Evolutionary conservation across 2,797 vertebrate genomes (phyloP).

Genomic region (Sebastes taczanowskii): DNA sequence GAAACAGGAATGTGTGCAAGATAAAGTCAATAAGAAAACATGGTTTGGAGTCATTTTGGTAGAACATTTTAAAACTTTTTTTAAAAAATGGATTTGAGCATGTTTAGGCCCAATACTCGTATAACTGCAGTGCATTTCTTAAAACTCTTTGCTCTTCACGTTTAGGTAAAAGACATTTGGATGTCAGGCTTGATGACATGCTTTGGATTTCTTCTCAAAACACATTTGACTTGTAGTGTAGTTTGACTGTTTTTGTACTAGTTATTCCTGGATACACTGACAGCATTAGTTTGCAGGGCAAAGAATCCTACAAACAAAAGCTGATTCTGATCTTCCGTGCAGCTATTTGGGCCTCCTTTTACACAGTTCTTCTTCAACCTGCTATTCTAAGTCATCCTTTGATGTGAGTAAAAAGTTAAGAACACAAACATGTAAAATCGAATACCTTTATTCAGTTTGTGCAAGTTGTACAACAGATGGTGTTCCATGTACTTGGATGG

Average conservation of each 20-base stretch:
- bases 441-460: conserved; percentile 82
- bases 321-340: not conserved
- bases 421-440: conserved; percentile 58
- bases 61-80: too few relatives aligned
- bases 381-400: not conserved
- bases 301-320: not conserved
- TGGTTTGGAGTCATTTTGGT: not conserved
- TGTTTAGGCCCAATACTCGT: rapidly evolving
- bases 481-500: conserved; percentile 45
- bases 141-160: not conserved
- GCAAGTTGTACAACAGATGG: conserved; percentile 73
- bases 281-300: not conserved
- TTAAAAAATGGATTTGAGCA: not conserved
- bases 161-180: not conserved
- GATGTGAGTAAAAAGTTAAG: not conserved
- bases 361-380: not conserved
- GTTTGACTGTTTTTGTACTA: not conserved
- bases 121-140: not conserved
- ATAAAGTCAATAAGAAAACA: not conserved
- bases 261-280: not conserved
- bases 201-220: not conserved
- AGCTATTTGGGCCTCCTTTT: not conserved
- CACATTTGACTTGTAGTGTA: not conserved
- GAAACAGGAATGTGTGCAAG: not conserved
- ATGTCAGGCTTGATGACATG: not conserved